Base-by-base conservation (phyloP, 2,113 vertebrate genomes). In the Macquaria australasica region DNA sequence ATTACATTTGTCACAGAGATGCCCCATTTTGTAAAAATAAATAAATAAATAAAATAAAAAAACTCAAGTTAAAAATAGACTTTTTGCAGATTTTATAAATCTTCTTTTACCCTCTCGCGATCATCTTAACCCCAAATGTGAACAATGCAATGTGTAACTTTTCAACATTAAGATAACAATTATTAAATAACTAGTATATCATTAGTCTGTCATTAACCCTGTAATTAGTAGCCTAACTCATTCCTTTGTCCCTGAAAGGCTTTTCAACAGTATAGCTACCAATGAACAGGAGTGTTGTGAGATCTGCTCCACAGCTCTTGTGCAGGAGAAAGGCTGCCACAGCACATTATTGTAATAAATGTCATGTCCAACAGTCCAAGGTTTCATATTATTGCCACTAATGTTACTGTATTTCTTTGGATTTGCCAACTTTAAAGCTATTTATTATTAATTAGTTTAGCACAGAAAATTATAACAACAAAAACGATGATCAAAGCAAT, bases 131-230 rank as follows among this genome's bases (percentile, higher is more conserved):
- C 25, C 1, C 45, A 58, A 71, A 31, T 45, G 51, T 39, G 59
- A 77, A 68, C 6, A 51, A 68, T 37, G 3, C 37, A 58, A 9
- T 74, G 34, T 70, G 7, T 74, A 53, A 66, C n/a, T 64, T 81
- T 62, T 59, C 28, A 83, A 25, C 0, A 77, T 60, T 39, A 87
- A 84, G 73, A 60, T 73, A 39, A 21, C 37, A 88, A 76, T 87
- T 55, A 81, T 74, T 56, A 62, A 73, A 87, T 87, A 73, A 81
- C n/a, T 73, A 51, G 16, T 74, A 9, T 69, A 63, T 75, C 7
- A 82, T 88, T 69, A 84, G 34, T 73, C 62, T 84, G 79, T 81
- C 25, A 34, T 21, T 51, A 66, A 73, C 55, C 71, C 67, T 77
- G 72, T 56, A 82, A 83, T 80, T 77, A 80, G 58, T 9, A 8